Conservation (phyloP, 2,797 vertebrate genomes). For the Hemibagrus guttatus region DNA sequence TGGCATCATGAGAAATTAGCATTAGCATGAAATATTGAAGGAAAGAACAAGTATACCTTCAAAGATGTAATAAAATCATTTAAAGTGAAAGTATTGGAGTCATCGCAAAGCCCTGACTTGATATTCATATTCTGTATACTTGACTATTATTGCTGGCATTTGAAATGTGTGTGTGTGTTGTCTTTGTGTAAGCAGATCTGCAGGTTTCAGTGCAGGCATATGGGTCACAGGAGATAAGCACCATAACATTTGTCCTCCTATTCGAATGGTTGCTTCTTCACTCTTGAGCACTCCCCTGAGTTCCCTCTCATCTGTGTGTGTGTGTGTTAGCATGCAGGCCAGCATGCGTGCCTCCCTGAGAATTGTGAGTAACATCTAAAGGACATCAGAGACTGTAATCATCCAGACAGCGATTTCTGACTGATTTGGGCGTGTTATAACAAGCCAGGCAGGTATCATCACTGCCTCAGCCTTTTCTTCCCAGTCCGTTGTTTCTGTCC, state of each 20-base stretch:
- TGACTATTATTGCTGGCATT: background rate
- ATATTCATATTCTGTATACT: background rate
- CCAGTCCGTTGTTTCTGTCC: slow-evolving; percentile 36
- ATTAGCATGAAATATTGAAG: background rate
- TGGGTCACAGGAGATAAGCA: slow-evolving; percentile 63
- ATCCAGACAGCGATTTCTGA: slow-evolving; percentile 46
- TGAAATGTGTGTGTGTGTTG: background rate
- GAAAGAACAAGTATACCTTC: background rate
- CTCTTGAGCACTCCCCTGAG: slow-evolving; percentile 7
- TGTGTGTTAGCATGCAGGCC: slow-evolving; percentile 11
- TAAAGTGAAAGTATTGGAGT: background rate
- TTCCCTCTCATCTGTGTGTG: background rate
- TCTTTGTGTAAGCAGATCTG: slow-evolving; percentile 35
- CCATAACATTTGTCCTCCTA: slow-evolving; percentile 56
- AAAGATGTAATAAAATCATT: background rate
- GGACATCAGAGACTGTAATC: slow-evolving; percentile 55
- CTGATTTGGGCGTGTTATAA: slow-evolving; percentile 49
- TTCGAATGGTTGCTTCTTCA: slow-evolving; percentile 54
- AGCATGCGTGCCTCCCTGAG: background rate
- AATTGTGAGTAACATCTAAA: slow-evolving; percentile 19
- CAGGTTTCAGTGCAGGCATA: slow-evolving; percentile 50
- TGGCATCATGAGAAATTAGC: background rate
- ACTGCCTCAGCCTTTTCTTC: slow-evolving; percentile 38
- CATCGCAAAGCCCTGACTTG: background rate
- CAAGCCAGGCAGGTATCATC: slow-evolving; percentile 44